Percentiles rank a stretch among this genome's conserved stretches.
phyloP scores from a whole-genome alignment of 2,888 invertebrate genomes.

The Rosalia funebris region DNA sequence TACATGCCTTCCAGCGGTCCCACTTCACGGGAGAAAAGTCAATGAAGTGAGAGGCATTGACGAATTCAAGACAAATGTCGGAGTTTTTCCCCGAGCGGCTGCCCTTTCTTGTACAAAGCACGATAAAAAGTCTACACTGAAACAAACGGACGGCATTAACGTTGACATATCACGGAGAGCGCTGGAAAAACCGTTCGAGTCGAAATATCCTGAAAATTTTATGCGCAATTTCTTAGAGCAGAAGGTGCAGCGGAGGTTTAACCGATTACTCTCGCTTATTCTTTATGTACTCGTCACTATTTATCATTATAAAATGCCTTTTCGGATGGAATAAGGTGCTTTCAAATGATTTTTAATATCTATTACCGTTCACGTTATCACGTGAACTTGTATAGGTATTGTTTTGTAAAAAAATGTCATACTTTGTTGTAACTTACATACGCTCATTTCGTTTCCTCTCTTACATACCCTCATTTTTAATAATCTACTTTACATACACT shows the following conservation, averaged over 20 bases:
- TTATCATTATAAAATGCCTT: too few species aligned
- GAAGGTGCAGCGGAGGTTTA: slow-evolving; percentile 19
- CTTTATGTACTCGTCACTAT: slow-evolving; percentile 33
- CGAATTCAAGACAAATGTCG: slow-evolving; percentile 42
- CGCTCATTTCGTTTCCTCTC: too few species aligned
- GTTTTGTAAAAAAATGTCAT: too few species aligned
- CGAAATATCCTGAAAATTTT: slow-evolving; percentile 32
- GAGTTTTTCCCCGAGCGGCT: slow-evolving; percentile 34
- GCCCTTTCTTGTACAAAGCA: slow-evolving; percentile 35
- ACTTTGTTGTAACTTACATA: too few species aligned
- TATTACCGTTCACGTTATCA: too few species aligned
- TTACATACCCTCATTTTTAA: too few species aligned
- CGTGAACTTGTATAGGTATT: too few species aligned
- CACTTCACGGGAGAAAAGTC: slow-evolving; percentile 11
- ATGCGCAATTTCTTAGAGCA: slow-evolving; percentile 35
- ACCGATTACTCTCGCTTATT: slow-evolving; percentile 14
- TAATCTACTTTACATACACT: too few species aligned
- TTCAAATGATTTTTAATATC: too few species aligned
- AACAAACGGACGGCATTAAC: slow-evolving; percentile 26
- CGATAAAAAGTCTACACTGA: slow-evolving; percentile 35
- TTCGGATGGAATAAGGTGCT: too few species aligned
- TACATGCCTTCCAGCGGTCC: not conserved
- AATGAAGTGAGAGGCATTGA: slow-evolving; percentile 33
- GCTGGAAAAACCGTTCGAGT: slow-evolving; percentile 14
- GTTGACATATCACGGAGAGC: slow-evolving; percentile 30